phyloP scores from a whole-genome alignment of 1,140 invertebrate genomes.

The Drosophila burlai region DNA sequence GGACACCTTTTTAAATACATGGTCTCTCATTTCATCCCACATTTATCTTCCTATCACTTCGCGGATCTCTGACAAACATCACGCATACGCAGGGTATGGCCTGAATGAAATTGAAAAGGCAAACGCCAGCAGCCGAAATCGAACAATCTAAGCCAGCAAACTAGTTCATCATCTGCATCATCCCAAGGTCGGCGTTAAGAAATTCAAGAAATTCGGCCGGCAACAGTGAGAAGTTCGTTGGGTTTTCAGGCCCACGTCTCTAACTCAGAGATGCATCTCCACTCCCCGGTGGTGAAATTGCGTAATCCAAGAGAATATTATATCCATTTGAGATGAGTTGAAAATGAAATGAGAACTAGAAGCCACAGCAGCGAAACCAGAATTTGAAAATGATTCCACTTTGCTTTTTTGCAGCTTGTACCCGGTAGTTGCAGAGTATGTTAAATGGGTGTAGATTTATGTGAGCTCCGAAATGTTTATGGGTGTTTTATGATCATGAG shows the following conservation, averaged over 20 bases:
- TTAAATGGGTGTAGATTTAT: conserved; percentile 34
- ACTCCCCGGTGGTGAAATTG: conserved; percentile 7
- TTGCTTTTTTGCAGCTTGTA: conserved; percentile 10
- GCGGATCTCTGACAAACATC: conserved; percentile 29
- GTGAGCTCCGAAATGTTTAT: conserved; percentile 11
- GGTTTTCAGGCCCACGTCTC: conserved; percentile 26
- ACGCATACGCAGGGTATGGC: conserved; percentile 41
- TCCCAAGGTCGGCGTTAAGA: conserved; percentile 27
- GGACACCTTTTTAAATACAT: conserved; percentile 8
- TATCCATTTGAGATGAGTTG: background rate
- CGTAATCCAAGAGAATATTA: conserved; percentile 32
- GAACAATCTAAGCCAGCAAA: conserved; percentile 32
- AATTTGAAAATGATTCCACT: conserved; percentile 35
- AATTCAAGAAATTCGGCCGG: conserved; percentile 39
- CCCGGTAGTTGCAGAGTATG: conserved; percentile 35
- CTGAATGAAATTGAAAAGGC: conserved; percentile 46
- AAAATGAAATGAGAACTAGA: conserved; percentile 19
- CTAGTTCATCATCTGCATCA: conserved; percentile 46
- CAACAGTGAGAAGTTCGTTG: conserved; percentile 27
- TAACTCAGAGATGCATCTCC: conserved; percentile 15
- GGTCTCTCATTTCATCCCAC: conserved; percentile 19
- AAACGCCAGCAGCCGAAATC: conserved; percentile 20
- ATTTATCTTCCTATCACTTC: conserved; percentile 27
- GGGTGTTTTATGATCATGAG: conserved; percentile 16
- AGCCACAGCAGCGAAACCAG: conserved; percentile 43